Base-by-base conservation (phyloP, 2,888 invertebrate species). In the Dusona sp. region DNA sequence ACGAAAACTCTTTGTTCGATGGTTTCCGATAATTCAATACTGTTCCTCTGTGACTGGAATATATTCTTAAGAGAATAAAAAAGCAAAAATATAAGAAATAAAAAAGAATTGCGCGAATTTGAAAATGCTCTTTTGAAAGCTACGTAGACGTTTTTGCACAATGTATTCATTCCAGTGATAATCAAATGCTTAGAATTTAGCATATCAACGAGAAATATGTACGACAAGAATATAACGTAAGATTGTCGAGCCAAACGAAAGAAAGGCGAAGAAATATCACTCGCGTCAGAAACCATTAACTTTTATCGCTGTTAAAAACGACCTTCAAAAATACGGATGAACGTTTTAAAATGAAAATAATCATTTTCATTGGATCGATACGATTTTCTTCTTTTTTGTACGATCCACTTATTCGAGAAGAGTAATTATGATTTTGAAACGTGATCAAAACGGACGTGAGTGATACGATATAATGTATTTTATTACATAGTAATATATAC, bases 111-210 rank as follows among this genome's bases (percentile, higher is more conserved):
- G 70, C 29, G 33, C 19, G n/a, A 48, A 19, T 70, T 48, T 4
- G 3, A 79, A 54, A 79, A 68, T 77, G 22, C 16, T 79, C 48
- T 29, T 16, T 77, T 33, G 42, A 72, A 78, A 57, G 38, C 29
- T 9, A 19, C 22, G 72, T 67, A 65, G 54, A 48, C 79, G n/a
- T 84, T 70, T 64, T 61, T 85, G 83, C 79, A 87, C 79, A 68
- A 88, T 83, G 77, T 89, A 88, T 89, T 89, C 88, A 89, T 90
- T 90, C 88, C 90, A 89, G 87, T 89, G 88, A 88, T 86, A 85
- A 87, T 84, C 83, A 87, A 89, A 82, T 84, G 68, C 68, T 78
- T 81, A 86, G 80, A 78, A 74, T 61, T 29, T 74, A 81, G 73
- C 29, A 81, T 81, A 81, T 67, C 77, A 73, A 74, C 67, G 77